A percentile compares a stretch with the other conserved stretches of the same genome.
phyloP scores from a whole-genome alignment of 2,113 vertebrate species.

The Otis tarda region DNA sequence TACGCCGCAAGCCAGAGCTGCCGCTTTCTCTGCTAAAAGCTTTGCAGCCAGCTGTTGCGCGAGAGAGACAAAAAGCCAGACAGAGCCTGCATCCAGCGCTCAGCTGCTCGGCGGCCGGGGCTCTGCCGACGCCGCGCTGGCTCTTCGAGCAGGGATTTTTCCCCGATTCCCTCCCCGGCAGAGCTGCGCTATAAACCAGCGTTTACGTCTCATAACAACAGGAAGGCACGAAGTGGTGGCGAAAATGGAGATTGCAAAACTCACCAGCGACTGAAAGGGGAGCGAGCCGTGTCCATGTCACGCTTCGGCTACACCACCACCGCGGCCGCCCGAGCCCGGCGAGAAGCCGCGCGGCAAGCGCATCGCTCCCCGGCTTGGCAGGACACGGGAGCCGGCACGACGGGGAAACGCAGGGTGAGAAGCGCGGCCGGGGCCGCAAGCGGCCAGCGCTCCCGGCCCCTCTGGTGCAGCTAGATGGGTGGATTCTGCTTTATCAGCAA shows the following conservation, averaged over 20 bases:
- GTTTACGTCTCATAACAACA: background rate
- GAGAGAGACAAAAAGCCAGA: background rate
- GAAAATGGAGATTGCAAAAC: slow-evolving; percentile 43
- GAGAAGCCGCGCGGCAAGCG: background rate
- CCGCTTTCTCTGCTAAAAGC: background rate
- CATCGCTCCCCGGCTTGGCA: accelerated
- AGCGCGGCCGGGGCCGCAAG: background rate
- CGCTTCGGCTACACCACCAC: accelerated
- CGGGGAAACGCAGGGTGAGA: background rate
- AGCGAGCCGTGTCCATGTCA: background rate
- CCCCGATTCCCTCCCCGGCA: background rate
- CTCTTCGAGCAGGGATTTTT: background rate
- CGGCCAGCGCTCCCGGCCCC: background rate
- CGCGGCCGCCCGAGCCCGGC: background rate
- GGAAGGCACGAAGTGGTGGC: background rate
- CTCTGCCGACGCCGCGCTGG: accelerated
- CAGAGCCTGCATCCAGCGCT: background rate
- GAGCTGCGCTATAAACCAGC: background rate
- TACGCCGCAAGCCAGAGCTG: accelerated
- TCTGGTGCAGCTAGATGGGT: slow-evolving; percentile 42
- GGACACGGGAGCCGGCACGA: background rate
- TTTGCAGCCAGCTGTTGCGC: background rate
- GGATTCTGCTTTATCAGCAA: slow-evolving; percentile 68
- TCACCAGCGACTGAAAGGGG: background rate
- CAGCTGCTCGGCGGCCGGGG: too few species aligned